Evolutionary conservation across 2,888 invertebrate genomes (phyloP).

Genomic region (Chorisops tibialis): DNA sequence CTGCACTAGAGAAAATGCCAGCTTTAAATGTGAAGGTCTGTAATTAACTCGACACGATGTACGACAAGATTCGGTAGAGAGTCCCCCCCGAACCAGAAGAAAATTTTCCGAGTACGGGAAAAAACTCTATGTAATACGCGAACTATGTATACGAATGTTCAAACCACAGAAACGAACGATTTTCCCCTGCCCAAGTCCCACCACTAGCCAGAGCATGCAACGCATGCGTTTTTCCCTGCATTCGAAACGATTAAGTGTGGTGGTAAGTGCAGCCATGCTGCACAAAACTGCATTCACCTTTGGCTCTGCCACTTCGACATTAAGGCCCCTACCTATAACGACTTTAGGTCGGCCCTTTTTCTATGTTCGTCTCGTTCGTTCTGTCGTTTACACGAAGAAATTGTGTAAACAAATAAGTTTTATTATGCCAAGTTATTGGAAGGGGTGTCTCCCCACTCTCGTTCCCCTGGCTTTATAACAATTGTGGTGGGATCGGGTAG

Average conservation of each 20-base stretch:
- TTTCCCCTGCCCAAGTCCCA: background rate
- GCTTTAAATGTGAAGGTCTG: constrained; percentile 1
- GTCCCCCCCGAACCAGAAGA: background rate
- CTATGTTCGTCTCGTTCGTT: too few species aligned
- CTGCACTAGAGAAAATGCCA: background rate
- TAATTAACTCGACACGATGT: constrained; percentile 22
- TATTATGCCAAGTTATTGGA: too few species aligned
- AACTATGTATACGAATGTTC: too few species aligned
- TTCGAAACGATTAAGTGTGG: background rate
- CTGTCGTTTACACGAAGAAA: too few species aligned
- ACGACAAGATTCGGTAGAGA: constrained; percentile 8
- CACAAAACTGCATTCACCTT: background rate
- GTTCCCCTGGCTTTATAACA: too few species aligned
- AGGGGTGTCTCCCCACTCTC: too few species aligned
- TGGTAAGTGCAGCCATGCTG: constrained; percentile 1
- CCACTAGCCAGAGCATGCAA: constrained; percentile 5
- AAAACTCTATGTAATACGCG: background rate
- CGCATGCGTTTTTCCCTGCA: background rate
- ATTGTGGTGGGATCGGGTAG: too few species aligned
- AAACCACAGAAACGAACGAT: background rate
- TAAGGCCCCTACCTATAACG: background rate
- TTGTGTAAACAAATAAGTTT: too few species aligned
- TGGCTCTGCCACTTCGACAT: background rate
- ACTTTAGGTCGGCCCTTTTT: too few species aligned
- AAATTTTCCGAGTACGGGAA: background rate